Percentiles rank a stretch among this genome's conserved stretches.
Evolutionary conservation across 1,140 invertebrate species (phyloP).

Genomic region (Drosophila kurseongensis): DNA sequence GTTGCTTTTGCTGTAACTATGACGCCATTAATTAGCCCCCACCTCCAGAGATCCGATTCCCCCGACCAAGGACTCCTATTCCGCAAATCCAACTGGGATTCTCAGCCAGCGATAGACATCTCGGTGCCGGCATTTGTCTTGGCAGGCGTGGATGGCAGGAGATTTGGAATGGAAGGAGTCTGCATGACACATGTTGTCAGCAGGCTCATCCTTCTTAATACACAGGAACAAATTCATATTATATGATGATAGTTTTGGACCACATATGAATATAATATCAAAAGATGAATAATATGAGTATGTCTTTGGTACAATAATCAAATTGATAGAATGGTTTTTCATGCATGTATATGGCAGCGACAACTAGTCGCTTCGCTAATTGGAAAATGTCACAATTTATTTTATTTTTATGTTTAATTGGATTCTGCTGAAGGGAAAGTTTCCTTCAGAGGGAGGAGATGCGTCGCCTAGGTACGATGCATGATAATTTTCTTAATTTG

Average conservation of each 20-base stretch:
- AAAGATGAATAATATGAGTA: too few relatives aligned
- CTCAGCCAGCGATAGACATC: conserved; percentile 70
- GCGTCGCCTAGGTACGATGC: conserved; percentile 65
- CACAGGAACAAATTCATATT: background rate
- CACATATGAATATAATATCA: too few relatives aligned
- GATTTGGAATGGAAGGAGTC: background rate
- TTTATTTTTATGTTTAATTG: conserved; percentile 83
- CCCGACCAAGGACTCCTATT: conserved; percentile 15
- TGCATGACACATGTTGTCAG: conserved; percentile 78
- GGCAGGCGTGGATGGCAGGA: conserved; percentile 3
- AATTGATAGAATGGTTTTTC: background rate
- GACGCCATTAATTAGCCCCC: conserved; percentile 75
- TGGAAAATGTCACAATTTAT: conserved; percentile 82
- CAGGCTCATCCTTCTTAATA: conserved; percentile 64
- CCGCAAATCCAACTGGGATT: conserved; percentile 13
- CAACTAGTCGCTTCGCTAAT: conserved; percentile 72
- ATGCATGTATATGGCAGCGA: background rate
- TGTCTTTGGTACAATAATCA: too few relatives aligned
- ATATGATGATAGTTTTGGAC: too few relatives aligned
- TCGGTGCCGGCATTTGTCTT: conserved; percentile 78
- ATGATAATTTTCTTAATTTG: conserved; percentile 83
- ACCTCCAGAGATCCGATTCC: conserved; percentile 23
- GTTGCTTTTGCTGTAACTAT: conserved; percentile 34
- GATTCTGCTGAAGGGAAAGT: conserved; percentile 58
- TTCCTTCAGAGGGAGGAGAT: conserved; percentile 10